These are phyloP conservation scores for Drosophila nigricruria DNA, from an alignment of 2,888 invertebrate species.

Conservation along the genomic window DNA sequence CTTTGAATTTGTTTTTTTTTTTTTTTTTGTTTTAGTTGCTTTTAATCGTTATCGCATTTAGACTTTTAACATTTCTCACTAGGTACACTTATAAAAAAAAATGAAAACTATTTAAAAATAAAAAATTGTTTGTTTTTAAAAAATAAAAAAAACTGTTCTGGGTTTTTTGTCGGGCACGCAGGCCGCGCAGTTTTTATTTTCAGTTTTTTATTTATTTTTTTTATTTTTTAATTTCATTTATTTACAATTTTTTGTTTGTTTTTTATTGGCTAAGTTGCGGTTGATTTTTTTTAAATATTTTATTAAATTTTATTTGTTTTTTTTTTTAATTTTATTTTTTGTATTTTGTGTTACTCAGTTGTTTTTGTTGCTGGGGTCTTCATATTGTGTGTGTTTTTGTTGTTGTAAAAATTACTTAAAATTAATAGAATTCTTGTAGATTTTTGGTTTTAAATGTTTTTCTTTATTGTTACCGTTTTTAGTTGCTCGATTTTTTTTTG, in stretches of 20 bases:
- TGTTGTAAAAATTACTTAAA: constrained; percentile 81
- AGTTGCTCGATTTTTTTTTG: constrained; percentile 63
- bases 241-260: constrained; percentile 58
- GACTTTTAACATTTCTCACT: constrained; percentile 85
- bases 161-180: constrained; percentile 58
- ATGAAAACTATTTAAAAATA: constrained; percentile 76
- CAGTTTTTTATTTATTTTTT: constrained; percentile 17
- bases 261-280: constrained; percentile 73
- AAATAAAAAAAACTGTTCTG: constrained; percentile 62
- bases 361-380: constrained; percentile 59
- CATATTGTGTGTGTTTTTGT: constrained; percentile 48
- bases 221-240: constrained; percentile 50
- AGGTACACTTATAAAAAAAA: constrained; percentile 83
- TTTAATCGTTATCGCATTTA: constrained; percentile 76
- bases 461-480: constrained; percentile 79
- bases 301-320: constrained; percentile 26
- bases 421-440: constrained; percentile 80
- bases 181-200: constrained; percentile 65
- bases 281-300: constrained; percentile 21
- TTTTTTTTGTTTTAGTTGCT: constrained; percentile 72
- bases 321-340: constrained; percentile 46
- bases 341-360: constrained; percentile 64
- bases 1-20: constrained; percentile 84
- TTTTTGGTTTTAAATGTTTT: constrained; percentile 80
- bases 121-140: constrained; percentile 64